Evolutionary conservation across 2,888 invertebrate species (phyloP).

Genomic region (Orthosia cruda): DNA sequence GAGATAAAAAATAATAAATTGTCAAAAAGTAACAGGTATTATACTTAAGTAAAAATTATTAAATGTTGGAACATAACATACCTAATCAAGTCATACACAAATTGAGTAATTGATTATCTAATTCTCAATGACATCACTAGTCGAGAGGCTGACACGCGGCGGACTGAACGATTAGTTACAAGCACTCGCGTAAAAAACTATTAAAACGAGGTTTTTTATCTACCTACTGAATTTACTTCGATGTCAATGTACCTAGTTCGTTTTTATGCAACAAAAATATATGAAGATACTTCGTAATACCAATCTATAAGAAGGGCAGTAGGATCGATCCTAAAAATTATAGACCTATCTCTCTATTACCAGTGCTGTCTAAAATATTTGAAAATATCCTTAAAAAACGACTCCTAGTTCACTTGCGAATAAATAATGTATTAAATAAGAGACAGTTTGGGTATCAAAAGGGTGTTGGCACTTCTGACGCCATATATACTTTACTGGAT

Average conservation of each 20-base stretch:
- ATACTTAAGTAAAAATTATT: background rate
- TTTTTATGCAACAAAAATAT: background rate
- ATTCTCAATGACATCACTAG: constrained; percentile 22
- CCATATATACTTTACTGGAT: too few relatives aligned
- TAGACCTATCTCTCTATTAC: too few relatives aligned
- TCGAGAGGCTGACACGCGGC: constrained; percentile 18
- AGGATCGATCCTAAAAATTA: too few relatives aligned
- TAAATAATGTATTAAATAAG: too few relatives aligned
- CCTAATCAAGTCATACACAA: background rate
- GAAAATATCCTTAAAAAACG: too few relatives aligned
- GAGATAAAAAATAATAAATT: background rate
- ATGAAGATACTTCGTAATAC: background rate
- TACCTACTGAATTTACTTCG: background rate
- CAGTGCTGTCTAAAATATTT: too few relatives aligned
- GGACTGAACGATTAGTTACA: constrained; percentile 30
- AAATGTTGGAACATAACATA: background rate
- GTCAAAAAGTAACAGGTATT: background rate
- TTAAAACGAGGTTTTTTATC: background rate
- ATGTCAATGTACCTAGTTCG: too few relatives aligned
- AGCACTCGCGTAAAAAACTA: constrained; percentile 6
- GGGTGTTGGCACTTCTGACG: too few relatives aligned
- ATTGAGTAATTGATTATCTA: constrained; percentile 20
- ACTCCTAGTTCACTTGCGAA: too few relatives aligned
- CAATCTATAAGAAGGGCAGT: too few relatives aligned
- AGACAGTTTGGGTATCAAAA: too few relatives aligned